Evolutionary conservation across 2,113 vertebrate species (phyloP).

Genomic region (pig (Sus scrofa)): T2T-Sscrofa CM000812.6:209520501-209521000

Average conservation of each 20-base stretch:
- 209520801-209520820: too few relatives aligned
- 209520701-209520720: background rate
- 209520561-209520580: background rate
- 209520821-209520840: too few relatives aligned
- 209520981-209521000: background rate
- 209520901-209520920: too few relatives aligned
- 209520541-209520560: conserved; percentile 17
- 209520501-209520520: conserved; percentile 52
- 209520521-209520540: conserved; percentile 38
- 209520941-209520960: too few relatives aligned
- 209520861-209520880: too few relatives aligned
- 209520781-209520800: too few relatives aligned
- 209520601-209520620: background rate
- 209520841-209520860: too few relatives aligned
- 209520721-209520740: background rate
- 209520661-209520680: background rate
- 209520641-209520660: background rate
- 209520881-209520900: too few relatives aligned
- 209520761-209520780: too few relatives aligned
- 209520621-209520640: background rate
- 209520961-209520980: background rate
- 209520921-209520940: too few relatives aligned
- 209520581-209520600: conserved; percentile 17
- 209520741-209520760: too few relatives aligned
- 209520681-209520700: background rate